Evolutionary conservation across 2,888 invertebrate species (phyloP), one percentile per base, ranked within the genome.

Genomic region (Formica aserva): DNA sequence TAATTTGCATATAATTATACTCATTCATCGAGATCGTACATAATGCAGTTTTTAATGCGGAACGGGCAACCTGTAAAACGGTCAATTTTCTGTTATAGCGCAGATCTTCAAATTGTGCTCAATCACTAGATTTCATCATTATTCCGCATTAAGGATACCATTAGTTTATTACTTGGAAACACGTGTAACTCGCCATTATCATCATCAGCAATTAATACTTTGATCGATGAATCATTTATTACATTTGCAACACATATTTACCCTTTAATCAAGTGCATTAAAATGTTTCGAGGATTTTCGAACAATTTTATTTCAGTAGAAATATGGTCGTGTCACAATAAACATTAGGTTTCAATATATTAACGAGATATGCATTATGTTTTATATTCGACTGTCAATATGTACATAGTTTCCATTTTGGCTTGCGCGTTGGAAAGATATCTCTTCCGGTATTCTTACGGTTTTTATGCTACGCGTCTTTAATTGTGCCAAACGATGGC

Each of bases 1-100:
- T 88, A 83, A 90, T 90, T 90, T 90, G 86, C 90, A 90, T 90
- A 86, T 89, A 90, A 90, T 90, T 90, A 90, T 84, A 84, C 77
- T 75, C 81, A 87, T 87, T 88, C 86, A 85, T 89, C 86, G 90
- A 86, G 90, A 90, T 86, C 89, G 86, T 85, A 83, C 82, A 83
- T 81, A 87, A 89, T 85, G 88, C 83, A 84, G 82, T 89, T 88
- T 89, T 88, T 88, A 90, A 90, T 86, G 87, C 84, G 85, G 77
- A 87, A 84, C 90, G 88, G 87, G 86, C 90, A 85, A 86, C 86
- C 90, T 85, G 90, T 90, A 88, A 90, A 90, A 89, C 85, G 89
- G 86, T 89, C 89, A 86, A 89, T 89, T 87, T 86, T 89, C 89
- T 86, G 88, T 89, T 85, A 85, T 82, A 84, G 78, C 81, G 74